Evolutionary conservation across 1,140 invertebrate genomes (phyloP).

Genomic region (Musca vetustissima): DNA sequence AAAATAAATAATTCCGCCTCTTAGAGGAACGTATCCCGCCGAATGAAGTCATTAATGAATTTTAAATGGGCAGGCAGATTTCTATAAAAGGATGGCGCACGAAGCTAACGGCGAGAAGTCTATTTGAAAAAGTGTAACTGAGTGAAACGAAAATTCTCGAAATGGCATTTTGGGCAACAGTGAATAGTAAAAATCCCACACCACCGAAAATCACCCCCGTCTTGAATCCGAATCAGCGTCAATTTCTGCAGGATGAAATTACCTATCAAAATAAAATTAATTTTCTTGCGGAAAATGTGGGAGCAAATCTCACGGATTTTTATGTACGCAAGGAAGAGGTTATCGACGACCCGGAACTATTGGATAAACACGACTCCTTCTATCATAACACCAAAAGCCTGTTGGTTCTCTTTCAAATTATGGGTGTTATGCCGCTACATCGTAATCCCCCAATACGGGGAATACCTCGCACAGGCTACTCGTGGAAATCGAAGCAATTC

Average conservation of each 20-base stretch:
- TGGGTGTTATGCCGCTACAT: conserved; percentile 71
- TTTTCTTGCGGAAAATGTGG: conserved; percentile 37
- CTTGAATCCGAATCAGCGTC: conserved; percentile 52
- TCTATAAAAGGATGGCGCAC: no score
- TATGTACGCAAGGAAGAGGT: conserved; percentile 47
- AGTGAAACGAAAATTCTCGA: no score
- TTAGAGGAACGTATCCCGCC: no score
- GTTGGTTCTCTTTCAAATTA: conserved; percentile 68
- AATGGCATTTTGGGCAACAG: conserved; percentile 51
- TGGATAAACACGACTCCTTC: conserved; percentile 66
- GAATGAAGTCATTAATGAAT: no score
- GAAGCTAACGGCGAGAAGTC: no score
- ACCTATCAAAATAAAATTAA: conserved; percentile 48
- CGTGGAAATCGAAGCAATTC: conserved; percentile 63
- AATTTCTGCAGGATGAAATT: conserved; percentile 52
- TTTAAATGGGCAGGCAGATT: no score
- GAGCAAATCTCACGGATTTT: conserved; percentile 36
- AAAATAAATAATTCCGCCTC: no score
- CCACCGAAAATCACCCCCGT: conserved; percentile 46
- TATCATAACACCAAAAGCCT: conserved; percentile 68
- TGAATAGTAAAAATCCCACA: conserved; percentile 37
- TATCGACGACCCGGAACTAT: conserved; percentile 49
- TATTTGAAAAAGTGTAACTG: no score
- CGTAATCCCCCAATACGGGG: conserved; percentile 59
- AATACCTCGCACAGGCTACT: conserved; percentile 59